Evolutionary conservation across 2,888 invertebrate genomes (phyloP), one percentile per base, ranked within the genome.

Genomic region (Tupiocoris notatus): DNA sequence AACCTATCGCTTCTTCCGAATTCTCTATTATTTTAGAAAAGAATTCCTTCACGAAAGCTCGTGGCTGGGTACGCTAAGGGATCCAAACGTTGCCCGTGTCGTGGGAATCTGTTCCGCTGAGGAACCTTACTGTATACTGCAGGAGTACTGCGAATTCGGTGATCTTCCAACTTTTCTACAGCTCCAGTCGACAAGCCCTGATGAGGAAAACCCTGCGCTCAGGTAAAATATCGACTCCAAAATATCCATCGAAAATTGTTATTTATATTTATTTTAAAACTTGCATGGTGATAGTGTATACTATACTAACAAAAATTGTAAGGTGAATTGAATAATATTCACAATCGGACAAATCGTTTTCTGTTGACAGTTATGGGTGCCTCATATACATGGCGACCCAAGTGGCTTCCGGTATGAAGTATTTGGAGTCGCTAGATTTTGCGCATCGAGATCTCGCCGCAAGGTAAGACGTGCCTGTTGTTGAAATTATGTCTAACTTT

Each of bases 341-440:
- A n/a, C n/a, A n/a, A n/a, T n/a, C n/a, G n/a, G n/a, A n/a, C n/a
- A n/a, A n/a, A n/a, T n/a, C 18, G 16, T 57, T 58, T 18, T 59
- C 18, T 59, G 59, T 59, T 78, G 81, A 22, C 88, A 94, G 93
- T 84, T 92, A 93, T 84, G 92, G 91, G 82, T 91, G 91, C 85
- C 88, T 94, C 83, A 90, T 95, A 81, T 93, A 91, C 86, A 90
- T 95, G 84, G 91, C 93, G 81, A 91, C 91, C 76, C 94, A 96
- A 86, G 91, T 96, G 81, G 93, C 95, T 79, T 93, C 94, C 71
- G 96, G 95, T 80, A 95, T 96, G 94, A 94, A 94, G 83, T 95
- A 95, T 85, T 88, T 96, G 84, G 96, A 96, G 85, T 91, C 92
- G 64, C 87, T 94, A 84, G 93, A 94, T 83, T 89, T 95, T 85